phyloP scores from a whole-genome alignment of 2,113 vertebrate species.

The Sinocyclocheilus anshuiensis region DNA sequence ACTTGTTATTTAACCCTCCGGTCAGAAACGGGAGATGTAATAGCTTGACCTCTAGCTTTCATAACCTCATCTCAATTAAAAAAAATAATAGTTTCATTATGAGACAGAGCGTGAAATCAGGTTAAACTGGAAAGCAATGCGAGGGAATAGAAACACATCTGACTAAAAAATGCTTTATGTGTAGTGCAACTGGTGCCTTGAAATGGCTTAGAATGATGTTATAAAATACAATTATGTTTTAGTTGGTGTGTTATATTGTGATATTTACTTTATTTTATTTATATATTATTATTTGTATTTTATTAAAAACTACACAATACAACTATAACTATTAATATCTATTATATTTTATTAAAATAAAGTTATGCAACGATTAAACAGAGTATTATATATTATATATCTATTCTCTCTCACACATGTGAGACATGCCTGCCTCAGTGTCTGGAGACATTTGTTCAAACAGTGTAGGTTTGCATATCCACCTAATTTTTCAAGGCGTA shows the following conservation, averaged over 20 bases:
- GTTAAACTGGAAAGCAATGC: not conserved
- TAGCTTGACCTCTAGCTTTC: constrained; percentile 4
- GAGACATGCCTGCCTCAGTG: not conserved
- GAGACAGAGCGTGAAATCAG: not conserved
- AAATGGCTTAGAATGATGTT: not conserved
- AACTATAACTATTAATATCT: not conserved
- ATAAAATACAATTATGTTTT: too few relatives aligned
- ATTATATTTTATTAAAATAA: too few relatives aligned
- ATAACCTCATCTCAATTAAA: constrained; percentile 2
- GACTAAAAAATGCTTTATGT: not conserved
- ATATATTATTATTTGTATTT: not conserved
- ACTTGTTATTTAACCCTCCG: not conserved
- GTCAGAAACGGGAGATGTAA: not conserved
- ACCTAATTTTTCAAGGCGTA: not conserved
- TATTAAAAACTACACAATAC: not conserved
- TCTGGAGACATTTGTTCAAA: not conserved
- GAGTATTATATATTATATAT: too few relatives aligned
- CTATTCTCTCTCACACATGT: not conserved
- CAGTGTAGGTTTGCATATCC: not conserved
- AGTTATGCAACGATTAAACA: too few relatives aligned
- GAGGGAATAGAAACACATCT: not conserved
- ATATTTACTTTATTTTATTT: not conserved
- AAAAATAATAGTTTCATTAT: not conserved
- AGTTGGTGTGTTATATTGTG: too few relatives aligned
- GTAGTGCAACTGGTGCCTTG: not conserved